Conservation (phyloP, 2,113 vertebrate genomes). For the Zosterops hypoxanthus region DNA sequence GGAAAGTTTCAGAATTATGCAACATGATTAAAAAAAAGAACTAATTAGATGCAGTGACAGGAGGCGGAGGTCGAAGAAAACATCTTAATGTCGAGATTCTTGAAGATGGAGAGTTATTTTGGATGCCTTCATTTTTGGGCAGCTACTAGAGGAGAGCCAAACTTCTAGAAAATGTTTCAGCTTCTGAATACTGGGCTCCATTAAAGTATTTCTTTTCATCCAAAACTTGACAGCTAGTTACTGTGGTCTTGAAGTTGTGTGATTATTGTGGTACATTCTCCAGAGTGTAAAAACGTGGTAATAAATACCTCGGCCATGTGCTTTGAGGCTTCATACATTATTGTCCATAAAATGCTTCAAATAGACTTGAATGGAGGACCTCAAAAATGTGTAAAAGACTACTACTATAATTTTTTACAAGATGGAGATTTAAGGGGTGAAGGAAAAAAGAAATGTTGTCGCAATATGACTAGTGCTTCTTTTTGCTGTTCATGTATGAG, state of each 20-base stretch:
- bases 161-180: neutral
- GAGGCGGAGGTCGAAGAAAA: neutral
- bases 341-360: neutral
- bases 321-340: neutral
- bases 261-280: neutral
- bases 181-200: neutral
- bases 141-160: neutral
- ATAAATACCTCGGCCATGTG: neutral
- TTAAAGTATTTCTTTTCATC: neutral
- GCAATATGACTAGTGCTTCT: neutral
- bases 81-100: neutral
- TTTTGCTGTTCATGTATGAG: neutral
- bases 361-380: neutral
- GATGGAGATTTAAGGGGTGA: neutral
- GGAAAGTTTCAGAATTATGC: neutral
- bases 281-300: neutral
- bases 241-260: neutral
- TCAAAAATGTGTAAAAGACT: neutral
- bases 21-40: neutral
- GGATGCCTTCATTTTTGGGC: neutral
- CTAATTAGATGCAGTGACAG: neutral
- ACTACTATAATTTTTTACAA: neutral
- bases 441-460: neutral
- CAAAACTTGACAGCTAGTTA: neutral
- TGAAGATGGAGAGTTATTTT: constrained; percentile 20